Evolutionary conservation across 2,888 invertebrate genomes (phyloP).

Genomic region (Prosopocoilus inquinatus): DNA sequence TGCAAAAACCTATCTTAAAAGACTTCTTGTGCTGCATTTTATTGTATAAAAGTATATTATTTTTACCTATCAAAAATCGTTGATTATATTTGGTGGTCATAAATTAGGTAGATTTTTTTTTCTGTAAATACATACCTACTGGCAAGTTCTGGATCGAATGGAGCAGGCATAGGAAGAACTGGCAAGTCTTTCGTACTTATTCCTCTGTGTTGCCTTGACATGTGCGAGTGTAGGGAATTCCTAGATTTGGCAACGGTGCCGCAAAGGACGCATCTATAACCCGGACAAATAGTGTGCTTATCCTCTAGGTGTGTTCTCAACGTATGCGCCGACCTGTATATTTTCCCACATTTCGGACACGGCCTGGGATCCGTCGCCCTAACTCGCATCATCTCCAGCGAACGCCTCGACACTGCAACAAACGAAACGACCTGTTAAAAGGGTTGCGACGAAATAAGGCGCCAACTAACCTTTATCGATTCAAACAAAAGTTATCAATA

Average conservation of each 20-base stretch:
- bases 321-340: slow-evolving; percentile 89
- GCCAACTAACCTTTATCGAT: not conserved
- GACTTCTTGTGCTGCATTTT: no score
- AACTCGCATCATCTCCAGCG: slow-evolving; percentile 81
- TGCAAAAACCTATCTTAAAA: no score
- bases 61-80: no score
- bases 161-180: slow-evolving; percentile 88
- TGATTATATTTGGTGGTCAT: no score
- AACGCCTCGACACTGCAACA: slow-evolving; percentile 66
- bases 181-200: slow-evolving; percentile 92
- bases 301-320: slow-evolving; percentile 88
- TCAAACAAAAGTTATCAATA: not conserved
- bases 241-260: slow-evolving; percentile 91
- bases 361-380: slow-evolving; percentile 90
- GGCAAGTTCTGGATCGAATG: slow-evolving; percentile 87
- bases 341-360: slow-evolving; percentile 91
- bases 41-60: no score
- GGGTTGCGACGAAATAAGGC: not conserved
- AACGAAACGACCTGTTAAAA: slow-evolving; percentile 16
- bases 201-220: slow-evolving; percentile 90
- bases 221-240: slow-evolving; percentile 89
- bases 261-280: slow-evolving; percentile 87
- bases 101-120: no score
- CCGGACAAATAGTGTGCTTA: slow-evolving; percentile 90
- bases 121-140: slow-evolving; percentile 57